Evolutionary conservation across 2,113 vertebrate genomes (phyloP), one percentile per base, ranked within the genome.

Genomic region (Dicaeum eximium): DNA sequence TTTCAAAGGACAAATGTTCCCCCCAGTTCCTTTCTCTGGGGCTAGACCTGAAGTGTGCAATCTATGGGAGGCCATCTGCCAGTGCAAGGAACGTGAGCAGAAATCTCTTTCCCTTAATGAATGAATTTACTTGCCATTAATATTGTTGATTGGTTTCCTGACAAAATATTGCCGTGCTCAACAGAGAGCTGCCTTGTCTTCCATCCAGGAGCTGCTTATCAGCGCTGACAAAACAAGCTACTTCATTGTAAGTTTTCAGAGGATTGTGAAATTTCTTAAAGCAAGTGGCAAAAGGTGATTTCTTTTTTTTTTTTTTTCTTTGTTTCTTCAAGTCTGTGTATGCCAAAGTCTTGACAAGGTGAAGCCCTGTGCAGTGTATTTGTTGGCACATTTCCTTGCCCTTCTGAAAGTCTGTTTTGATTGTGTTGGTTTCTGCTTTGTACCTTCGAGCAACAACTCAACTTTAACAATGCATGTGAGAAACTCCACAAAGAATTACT

Each of bases 321-420:
- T 96, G 67, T 95, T 97, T 93, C 86, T 89, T 95, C 86, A 94
- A 97, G 92, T 79, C 88, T 87, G 44, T 96, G 74, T n/a, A 82
- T 90, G 93, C 96, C 88, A 92, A 95, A 96, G 89, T 82, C 91
- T 94, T 97, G 97, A 97, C 97, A 97, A 97, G 97, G 97, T 97
- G 96, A 97, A 96, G 92, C 95, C 93, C 88, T 57, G 54, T 88
- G 81, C 92, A 84, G 92, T 62, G 80, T 90, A 83, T 95, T 90
- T 95, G 90, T 93, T 96, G 96, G 96, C 95, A 95, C 91, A 82
- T 96, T 97, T 96, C 91, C 85, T 93, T 97, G 90, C 89, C 94
- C 95, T 97, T 91, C 86, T 96, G 93, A 96, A 95, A 96, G 61
- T 91, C 88, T 92, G 91, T 92, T 97, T 97, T 96, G 93, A 94